phyloP scores from a whole-genome alignment of 2,888 invertebrate species.

The Cynaeus angustus region DNA sequence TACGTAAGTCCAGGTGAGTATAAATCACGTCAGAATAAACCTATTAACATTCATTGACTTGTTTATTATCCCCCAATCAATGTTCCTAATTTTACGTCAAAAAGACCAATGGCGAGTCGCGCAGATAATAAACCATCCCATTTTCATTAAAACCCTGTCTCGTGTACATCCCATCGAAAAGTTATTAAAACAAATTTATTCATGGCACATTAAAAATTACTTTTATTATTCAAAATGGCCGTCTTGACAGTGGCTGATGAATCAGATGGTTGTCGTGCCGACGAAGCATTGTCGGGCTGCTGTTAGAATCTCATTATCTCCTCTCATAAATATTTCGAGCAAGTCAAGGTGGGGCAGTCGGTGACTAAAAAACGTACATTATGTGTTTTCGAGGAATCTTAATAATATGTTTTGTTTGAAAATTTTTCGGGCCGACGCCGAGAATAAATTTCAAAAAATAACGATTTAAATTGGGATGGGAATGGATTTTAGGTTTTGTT shows the following conservation, averaged over 20 bases:
- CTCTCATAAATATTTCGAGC: constrained; percentile 60
- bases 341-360: constrained; percentile 61
- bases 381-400: constrained; percentile 62
- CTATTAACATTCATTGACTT: too few species aligned
- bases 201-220: constrained; percentile 58
- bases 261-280: constrained; percentile 52
- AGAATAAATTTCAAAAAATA: constrained; percentile 39
- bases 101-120: constrained; percentile 10
- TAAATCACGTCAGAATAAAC: too few species aligned
- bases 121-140: constrained; percentile 24
- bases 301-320: constrained; percentile 65
- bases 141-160: constrained; percentile 32
- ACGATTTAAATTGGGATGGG: constrained; percentile 48
- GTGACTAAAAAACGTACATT: constrained; percentile 60
- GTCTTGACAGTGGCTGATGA: constrained; percentile 58
- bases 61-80: constrained; percentile 17
- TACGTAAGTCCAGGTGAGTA: too few species aligned
- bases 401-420: constrained; percentile 59
- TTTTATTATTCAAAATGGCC: constrained; percentile 64
- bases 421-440: constrained; percentile 40
- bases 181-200: constrained; percentile 48
- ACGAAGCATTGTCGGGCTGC: constrained; percentile 56
- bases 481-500: constrained; percentile 40
- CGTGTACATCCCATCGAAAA: constrained; percentile 20
- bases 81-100: constrained; percentile 13